These are phyloP conservation scores for Synanthedon vespiformis DNA, from an alignment of 2,888 invertebrate species.

Conservation along the genomic window DNA sequence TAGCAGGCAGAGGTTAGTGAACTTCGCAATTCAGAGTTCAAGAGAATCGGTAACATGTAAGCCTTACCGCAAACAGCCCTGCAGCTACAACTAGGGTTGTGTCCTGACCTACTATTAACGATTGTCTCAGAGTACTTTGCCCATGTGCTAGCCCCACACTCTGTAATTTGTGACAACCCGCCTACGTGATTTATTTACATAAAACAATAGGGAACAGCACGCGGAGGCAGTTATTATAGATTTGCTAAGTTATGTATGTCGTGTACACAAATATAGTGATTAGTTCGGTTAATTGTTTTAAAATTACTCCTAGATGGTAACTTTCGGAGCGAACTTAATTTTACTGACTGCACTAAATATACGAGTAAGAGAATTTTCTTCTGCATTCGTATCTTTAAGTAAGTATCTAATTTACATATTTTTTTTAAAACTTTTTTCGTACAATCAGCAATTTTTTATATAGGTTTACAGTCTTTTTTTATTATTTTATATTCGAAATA, in stretches of 20 bases:
- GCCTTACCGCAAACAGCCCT: conserved; percentile 24
- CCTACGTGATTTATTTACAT: conserved; percentile 57
- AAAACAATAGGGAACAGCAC: conserved; percentile 37
- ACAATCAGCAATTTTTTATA: too few species aligned
- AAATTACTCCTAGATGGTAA: background rate
- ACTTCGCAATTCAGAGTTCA: background rate
- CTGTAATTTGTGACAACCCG: conserved; percentile 56
- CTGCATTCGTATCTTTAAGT: too few species aligned
- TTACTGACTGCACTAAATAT: too few species aligned
- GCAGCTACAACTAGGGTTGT: conserved; percentile 33
- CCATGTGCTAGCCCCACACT: conserved; percentile 38
- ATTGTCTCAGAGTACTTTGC: conserved; percentile 48
- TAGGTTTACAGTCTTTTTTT: too few species aligned
- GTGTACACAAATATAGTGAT: background rate
- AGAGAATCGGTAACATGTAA: background rate
- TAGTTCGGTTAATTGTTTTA: background rate
- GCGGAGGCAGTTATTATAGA: conserved; percentile 37
- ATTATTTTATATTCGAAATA: too few species aligned
- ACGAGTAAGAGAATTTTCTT: too few species aligned
- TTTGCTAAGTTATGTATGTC: conserved; percentile 14
- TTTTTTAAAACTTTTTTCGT: too few species aligned
- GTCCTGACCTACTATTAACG: conserved; percentile 52
- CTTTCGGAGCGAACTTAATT: too few species aligned
- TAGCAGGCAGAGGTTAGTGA: background rate
- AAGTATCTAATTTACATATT: too few species aligned